Base-by-base conservation (phyloP, 2,113 vertebrate species). In the Centrocercus urophasianus region DNA sequence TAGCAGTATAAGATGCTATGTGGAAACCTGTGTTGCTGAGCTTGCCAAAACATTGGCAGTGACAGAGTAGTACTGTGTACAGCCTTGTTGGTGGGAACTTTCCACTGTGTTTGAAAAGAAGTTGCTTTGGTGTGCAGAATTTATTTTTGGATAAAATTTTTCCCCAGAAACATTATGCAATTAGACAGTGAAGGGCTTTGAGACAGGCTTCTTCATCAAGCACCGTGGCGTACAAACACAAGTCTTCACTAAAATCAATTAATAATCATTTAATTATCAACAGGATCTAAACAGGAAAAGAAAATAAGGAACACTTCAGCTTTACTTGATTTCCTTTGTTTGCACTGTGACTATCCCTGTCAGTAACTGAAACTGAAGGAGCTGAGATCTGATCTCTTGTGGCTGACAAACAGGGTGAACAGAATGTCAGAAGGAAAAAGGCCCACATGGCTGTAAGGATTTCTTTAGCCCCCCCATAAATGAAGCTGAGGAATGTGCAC, bases 281-380 rank as follows among this genome's bases (percentile, higher is more conserved):
- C 54, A 17, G 20, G n/a, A 32, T 27, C 65, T 27, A 78, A 63
- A 40, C 52, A 30, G 78, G 67, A 65, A 85, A 14, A 50, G 11
- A 50, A 50, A 24, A 43, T 43, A 43, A 47, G 13, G 25, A 24
- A 7, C 48, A 50, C 87, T 79, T 70, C 24, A 36, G 38, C 78
- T 93, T 87, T 63, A 82, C 66, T 85, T 89, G 56, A 81, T 90
- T 77, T 85, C 56, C 86, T 94, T 90, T 94, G 70, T 94, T 88
- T 94, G 88, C 73, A 48, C 32, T 74, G 34, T n/a, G 86, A 24
- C 94, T 93, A 56, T 90, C 93, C 75, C 67, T 90, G 54, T 79
- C 95, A 60, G 80, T 89, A 95, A 70, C 16, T 96, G 83, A 50
- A 94, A 74, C 43, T 67, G 69, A 75, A 73, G 93, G 71, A 82